These are phyloP conservation scores for Pristionchus japonicus DNA, from an alignment of 2,888 invertebrate species.

Conservation along the genomic window DNA sequence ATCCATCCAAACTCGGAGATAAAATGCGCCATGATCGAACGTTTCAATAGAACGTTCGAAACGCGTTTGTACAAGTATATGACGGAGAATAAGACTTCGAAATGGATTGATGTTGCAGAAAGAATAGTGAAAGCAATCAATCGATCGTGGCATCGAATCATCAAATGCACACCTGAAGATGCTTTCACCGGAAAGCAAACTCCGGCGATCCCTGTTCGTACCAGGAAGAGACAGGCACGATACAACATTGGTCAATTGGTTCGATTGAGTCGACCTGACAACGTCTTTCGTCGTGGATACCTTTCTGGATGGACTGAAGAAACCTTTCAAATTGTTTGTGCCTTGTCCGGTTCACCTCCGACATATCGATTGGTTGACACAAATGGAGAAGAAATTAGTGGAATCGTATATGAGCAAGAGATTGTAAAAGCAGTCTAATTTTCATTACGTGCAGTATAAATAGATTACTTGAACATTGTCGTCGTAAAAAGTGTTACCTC, in stretches of 20 bases:
- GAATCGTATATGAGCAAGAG: too few species aligned
- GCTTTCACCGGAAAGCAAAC: neutral
- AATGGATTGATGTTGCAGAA: neutral
- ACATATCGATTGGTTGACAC: too few species aligned
- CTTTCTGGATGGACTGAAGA: neutral
- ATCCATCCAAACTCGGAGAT: neutral
- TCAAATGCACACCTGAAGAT: neutral
- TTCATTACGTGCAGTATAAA: too few species aligned
- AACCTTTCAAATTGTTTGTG: too few species aligned
- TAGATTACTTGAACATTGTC: too few species aligned
- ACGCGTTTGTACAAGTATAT: neutral
- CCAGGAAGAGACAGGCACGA: neutral
- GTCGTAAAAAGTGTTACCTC: too few species aligned
- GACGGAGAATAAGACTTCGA: neutral
- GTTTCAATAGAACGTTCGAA: neutral
- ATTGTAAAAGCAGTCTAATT: too few species aligned
- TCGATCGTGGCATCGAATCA: neutral
- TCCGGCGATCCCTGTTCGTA: neutral
- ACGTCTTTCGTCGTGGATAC: neutral
- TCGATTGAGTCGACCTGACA: neutral
- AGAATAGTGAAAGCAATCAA: neutral
- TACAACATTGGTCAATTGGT: neutral
- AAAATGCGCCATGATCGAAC: neutral
- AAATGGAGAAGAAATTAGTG: too few species aligned
- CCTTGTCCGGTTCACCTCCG: too few species aligned